These are phyloP conservation scores for Rhinichthys klamathensis DNA, from an alignment of 2,113 vertebrate species.

Conservation along the genomic window DNA sequence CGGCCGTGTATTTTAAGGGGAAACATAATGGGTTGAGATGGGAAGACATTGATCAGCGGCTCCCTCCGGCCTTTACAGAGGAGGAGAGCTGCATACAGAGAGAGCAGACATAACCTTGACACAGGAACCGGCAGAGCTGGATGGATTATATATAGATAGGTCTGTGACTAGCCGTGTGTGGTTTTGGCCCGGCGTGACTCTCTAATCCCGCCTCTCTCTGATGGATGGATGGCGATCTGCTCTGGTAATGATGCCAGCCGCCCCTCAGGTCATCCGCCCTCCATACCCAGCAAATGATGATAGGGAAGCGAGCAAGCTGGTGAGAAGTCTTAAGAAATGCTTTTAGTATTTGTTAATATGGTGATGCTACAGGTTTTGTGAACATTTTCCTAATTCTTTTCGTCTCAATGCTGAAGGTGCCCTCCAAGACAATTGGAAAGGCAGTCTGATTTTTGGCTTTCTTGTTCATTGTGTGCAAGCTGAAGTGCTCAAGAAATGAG, in stretches of 20 bases:
- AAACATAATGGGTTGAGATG: constrained; percentile 36
- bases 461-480: constrained; percentile 18
- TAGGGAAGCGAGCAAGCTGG: neutral
- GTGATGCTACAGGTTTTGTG: neutral
- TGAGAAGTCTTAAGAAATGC: neutral
- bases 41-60: constrained; percentile 37
- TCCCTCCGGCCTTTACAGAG: constrained; percentile 26
- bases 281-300: constrained; percentile 42
- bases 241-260: constrained; percentile 50
- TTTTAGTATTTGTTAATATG: neutral
- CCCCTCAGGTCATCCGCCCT: constrained; percentile 34
- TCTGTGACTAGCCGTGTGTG: constrained; percentile 11
- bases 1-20: constrained; percentile 26
- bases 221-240: constrained; percentile 45
- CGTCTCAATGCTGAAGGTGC: neutral
- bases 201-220: constrained; percentile 36
- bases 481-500: constrained; percentile 42
- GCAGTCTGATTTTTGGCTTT: neutral
- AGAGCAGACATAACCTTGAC: constrained; percentile 39
- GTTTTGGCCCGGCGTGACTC: constrained; percentile 27
- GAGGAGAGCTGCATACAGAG: constrained; percentile 4
- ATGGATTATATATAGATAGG: constrained; percentile 40
- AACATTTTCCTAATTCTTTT: neutral
- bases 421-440: constrained; percentile 38
- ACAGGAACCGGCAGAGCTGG: constrained; percentile 12